Evolutionary conservation across 1,140 invertebrate species (phyloP).

Genomic region (Battus philenor): DNA sequence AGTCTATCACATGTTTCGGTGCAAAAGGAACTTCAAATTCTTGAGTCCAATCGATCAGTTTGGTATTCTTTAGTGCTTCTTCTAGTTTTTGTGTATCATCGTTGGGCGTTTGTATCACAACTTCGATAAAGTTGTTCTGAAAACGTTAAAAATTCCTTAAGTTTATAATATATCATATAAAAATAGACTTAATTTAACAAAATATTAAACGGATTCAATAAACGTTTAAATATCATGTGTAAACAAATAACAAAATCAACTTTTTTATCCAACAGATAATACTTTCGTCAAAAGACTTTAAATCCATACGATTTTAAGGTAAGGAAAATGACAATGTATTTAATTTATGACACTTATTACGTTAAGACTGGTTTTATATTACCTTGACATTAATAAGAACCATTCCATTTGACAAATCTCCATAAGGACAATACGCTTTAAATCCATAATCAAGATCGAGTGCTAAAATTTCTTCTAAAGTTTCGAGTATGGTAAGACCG

Average conservation of each 20-base stretch:
- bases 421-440: slow-evolving; percentile 44
- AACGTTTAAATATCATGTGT: background rate
- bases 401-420: slow-evolving; percentile 32
- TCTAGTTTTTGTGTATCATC: slow-evolving; percentile 35
- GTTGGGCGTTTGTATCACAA: slow-evolving; percentile 32
- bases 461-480: slow-evolving; percentile 23
- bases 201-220: no score
- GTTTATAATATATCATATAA: no score
- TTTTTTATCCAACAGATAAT: no score
- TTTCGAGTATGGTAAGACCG: slow-evolving; percentile 27
- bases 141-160: slow-evolving; percentile 15
- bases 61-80: slow-evolving; percentile 32
- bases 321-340: no score
- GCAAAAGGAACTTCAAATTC: slow-evolving; percentile 24
- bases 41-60: slow-evolving; percentile 35
- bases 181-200: no score
- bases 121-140: slow-evolving; percentile 30
- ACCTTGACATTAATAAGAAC: slow-evolving; percentile 30
- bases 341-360: no score
- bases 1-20: slow-evolving; percentile 24
- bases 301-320: no score
- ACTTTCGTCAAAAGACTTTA: no score
- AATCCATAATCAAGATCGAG: slow-evolving; percentile 34
- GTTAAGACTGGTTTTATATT: no score
- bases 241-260: background rate